These are phyloP conservation scores for Coleophora deauratella DNA, from an alignment of 2,888 invertebrate species.

Conservation along the genomic window DNA sequence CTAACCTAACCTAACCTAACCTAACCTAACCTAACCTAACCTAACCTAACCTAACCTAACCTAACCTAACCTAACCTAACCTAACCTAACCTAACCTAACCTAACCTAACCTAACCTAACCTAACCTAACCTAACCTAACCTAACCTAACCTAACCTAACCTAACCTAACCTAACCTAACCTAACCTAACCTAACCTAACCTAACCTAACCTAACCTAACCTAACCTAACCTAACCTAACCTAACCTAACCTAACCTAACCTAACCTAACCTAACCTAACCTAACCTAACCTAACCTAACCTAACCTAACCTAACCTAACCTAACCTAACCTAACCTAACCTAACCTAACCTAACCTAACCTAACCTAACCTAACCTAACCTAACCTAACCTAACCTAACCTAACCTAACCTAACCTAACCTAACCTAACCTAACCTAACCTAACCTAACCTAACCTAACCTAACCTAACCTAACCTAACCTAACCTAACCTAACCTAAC, in stretches of 20 bases:
- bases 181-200: constrained; percentile 16
- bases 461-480: constrained; percentile 10
- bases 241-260: constrained; percentile 12
- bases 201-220: constrained; percentile 17
- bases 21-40: constrained; percentile 13
- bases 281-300: constrained; percentile 9
- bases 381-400: constrained; percentile 11
- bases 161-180: constrained; percentile 15
- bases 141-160: constrained; percentile 16
- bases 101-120: constrained; percentile 15
- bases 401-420: constrained; percentile 6
- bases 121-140: constrained; percentile 17
- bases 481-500: constrained; percentile 13
- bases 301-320: constrained; percentile 9
- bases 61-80: constrained; percentile 18
- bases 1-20: constrained; percentile 16
- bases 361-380: constrained; percentile 14
- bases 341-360: constrained; percentile 8
- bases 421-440: constrained; percentile 5
- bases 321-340: constrained; percentile 13
- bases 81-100: constrained; percentile 19
- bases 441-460: constrained; percentile 6
- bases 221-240: constrained; percentile 6
- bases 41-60: constrained; percentile 16
- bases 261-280: constrained; percentile 8